A percentile compares a stretch with the other conserved stretches of the same genome.
phyloP scores from a whole-genome alignment of 2,888 invertebrate species.

The Falcaria lacertinaria region DNA sequence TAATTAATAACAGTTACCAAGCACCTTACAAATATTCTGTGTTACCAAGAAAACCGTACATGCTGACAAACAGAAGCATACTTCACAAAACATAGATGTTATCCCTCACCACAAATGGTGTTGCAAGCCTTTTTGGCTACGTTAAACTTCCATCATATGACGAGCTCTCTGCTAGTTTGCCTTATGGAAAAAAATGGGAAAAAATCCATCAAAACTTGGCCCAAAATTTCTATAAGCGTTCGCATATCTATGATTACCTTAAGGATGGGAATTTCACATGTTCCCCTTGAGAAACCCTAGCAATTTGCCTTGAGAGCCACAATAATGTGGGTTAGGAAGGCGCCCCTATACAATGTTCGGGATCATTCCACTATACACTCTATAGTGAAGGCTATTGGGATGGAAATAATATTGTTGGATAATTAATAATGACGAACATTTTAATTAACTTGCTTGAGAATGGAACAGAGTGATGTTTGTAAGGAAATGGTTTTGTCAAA shows the following conservation, averaged over 20 bases:
- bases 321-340: conserved; percentile 12
- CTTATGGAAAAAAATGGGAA: too few relatives aligned
- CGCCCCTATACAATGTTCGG: conserved; percentile 3
- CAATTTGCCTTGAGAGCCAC: conserved; percentile 27
- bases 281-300: conserved; percentile 21
- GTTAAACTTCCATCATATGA: too few relatives aligned
- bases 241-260: not conserved
- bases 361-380: conserved; percentile 11
- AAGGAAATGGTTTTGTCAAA: not conserved
- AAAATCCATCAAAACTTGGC: too few relatives aligned
- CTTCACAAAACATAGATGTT: too few relatives aligned
- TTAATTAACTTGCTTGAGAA: not conserved
- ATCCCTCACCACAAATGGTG: too few relatives aligned
- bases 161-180: too few relatives aligned
- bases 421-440: not conserved
- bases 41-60: too few relatives aligned
- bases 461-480: not conserved
- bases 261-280: conserved; percentile 8
- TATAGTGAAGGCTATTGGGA: not conserved
- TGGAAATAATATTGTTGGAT: not conserved
- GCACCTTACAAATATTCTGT: too few relatives aligned
- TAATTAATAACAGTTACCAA: too few relatives aligned
- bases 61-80: too few relatives aligned
- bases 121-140: too few relatives aligned
- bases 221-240: not conserved